These are phyloP conservation scores for Watsonalla cultraria DNA, from an alignment of 2,888 invertebrate species.

Conservation along the genomic window DNA sequence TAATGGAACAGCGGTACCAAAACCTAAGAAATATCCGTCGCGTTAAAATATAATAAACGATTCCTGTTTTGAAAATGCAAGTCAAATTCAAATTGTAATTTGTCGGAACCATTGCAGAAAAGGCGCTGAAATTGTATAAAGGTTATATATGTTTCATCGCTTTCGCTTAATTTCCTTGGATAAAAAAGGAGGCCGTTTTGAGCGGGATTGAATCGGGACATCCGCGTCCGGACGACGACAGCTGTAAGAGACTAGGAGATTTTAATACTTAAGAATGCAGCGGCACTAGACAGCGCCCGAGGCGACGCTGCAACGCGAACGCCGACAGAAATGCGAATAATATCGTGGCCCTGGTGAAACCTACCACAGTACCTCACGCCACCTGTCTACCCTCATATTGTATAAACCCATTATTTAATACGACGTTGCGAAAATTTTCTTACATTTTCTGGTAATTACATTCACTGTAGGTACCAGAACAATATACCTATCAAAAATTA, in stretches of 20 bases:
- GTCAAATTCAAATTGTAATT: constrained; percentile 39
- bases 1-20: too few species aligned
- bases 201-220: constrained; percentile 42
- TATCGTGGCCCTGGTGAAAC: background rate
- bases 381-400: background rate
- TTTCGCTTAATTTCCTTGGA: constrained; percentile 40
- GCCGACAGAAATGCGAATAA: constrained; percentile 1
- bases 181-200: constrained; percentile 44
- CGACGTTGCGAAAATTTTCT: background rate
- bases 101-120: constrained; percentile 19
- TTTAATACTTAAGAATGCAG: constrained; percentile 50
- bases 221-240: constrained; percentile 35
- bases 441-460: background rate
- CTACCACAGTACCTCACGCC: background rate
- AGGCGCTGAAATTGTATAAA: constrained; percentile 11
- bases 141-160: constrained; percentile 17
- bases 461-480: background rate
- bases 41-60: constrained; percentile 15
- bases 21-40: too few species aligned
- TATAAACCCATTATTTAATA: background rate
- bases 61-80: constrained; percentile 20
- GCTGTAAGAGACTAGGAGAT: constrained; percentile 47
- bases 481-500: too few species aligned
- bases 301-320: constrained; percentile 7
- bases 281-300: constrained; percentile 13